Evolutionary conservation across 2,888 invertebrate genomes (phyloP).

Genomic region (Glomeris marginata): DNA sequence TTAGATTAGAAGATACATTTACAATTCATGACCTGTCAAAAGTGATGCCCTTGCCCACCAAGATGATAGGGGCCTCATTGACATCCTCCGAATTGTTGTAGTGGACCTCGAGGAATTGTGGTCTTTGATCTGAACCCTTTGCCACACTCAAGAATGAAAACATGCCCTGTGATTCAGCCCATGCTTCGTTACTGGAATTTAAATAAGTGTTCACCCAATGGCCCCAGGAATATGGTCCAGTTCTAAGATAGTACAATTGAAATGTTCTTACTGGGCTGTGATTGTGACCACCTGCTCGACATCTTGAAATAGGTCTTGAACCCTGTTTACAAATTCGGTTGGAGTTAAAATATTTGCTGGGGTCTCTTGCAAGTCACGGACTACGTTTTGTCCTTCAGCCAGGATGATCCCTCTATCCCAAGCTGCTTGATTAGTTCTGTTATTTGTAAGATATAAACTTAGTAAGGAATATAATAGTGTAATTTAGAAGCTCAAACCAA

Average conservation of each 20-base stretch:
- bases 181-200: constrained; percentile 39
- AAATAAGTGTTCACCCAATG: too few relatives aligned
- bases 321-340: constrained; percentile 16
- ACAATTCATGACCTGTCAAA: constrained; percentile 34
- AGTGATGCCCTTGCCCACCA: constrained; percentile 46
- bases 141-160: constrained; percentile 59
- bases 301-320: too few relatives aligned
- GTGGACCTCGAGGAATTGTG: constrained; percentile 59
- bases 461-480: too few relatives aligned
- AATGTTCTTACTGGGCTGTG: constrained; percentile 18
- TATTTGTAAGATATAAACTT: too few relatives aligned
- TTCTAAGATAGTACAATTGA: too few relatives aligned
- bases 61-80: constrained; percentile 44
- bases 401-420: constrained; percentile 47
- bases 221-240: too few relatives aligned
- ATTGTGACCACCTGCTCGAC: constrained; percentile 19
- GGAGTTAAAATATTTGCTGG: constrained; percentile 69
- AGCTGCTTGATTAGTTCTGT: constrained; percentile 25
- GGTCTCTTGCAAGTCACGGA: constrained; percentile 52
- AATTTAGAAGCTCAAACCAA: too few relatives aligned
- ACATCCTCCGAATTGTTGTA: constrained; percentile 42
- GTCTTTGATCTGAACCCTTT: constrained; percentile 60
- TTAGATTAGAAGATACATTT: too few relatives aligned
- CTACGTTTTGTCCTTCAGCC: constrained; percentile 59
- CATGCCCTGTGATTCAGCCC: constrained; percentile 66